A percentile compares a stretch with the other conserved stretches of the same genome.
Conservation (phyloP, 37 sponge, comb jelly and placozoan genomes). For the Spongia lamella region DNA sequence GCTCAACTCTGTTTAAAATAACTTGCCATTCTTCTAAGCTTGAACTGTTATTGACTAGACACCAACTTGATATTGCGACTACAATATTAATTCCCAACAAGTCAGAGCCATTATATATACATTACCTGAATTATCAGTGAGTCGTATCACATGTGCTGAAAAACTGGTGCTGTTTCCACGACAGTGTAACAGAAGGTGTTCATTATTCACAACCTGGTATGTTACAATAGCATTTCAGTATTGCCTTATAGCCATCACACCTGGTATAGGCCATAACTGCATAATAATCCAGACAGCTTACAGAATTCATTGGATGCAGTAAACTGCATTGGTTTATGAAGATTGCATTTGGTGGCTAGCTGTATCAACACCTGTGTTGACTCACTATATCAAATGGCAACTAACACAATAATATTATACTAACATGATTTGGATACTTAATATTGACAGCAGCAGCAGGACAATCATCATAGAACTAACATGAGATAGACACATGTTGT, state of each 20-base stretch:
- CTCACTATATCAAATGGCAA: neutral
- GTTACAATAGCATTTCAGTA: too few species aligned
- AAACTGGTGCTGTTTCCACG: conserved; percentile 49
- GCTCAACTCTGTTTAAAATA: conserved; percentile 15
- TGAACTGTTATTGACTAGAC: conserved; percentile 2
- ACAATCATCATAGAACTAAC: neutral
- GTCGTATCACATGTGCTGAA: conserved; percentile 47
- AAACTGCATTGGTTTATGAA: neutral
- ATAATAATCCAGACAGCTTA: conserved; percentile 70
- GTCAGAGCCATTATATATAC: too few species aligned
- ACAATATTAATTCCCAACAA: too few species aligned
- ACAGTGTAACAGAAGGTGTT: conserved; percentile 64
- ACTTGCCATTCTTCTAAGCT: conserved; percentile 43
- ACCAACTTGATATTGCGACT: conserved; percentile 54
- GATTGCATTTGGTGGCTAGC: neutral
- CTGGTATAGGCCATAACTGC: conserved; percentile 78
- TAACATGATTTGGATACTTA: too few species aligned
- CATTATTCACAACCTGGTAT: conserved; percentile 36
- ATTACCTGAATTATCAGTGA: neutral
- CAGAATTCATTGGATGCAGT: conserved; percentile 71
- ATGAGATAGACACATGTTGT: neutral
- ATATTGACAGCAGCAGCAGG: neutral
- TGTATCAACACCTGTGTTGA: neutral
- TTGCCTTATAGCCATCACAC: neutral
- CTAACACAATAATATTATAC: neutral